Conservation (phyloP, 2,797 vertebrate genomes). For the Enteromius argenteus region DNA sequence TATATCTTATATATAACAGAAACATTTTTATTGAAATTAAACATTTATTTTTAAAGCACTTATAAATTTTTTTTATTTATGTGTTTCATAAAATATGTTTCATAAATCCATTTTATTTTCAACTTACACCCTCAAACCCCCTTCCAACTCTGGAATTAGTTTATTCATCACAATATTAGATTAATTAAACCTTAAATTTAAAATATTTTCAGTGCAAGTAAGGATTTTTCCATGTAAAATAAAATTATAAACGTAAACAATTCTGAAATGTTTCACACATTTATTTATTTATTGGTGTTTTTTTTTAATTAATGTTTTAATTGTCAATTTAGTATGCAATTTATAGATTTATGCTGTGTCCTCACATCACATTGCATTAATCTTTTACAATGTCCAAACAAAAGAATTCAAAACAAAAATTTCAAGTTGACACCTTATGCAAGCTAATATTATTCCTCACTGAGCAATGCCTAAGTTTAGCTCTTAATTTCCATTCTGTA, state of each 20-base stretch:
- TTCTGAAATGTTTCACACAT: neutral
- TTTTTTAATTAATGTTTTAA: neutral
- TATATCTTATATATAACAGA: neutral
- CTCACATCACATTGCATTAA: neutral
- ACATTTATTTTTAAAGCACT: neutral
- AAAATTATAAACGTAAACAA: neutral
- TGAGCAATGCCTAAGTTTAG: neutral
- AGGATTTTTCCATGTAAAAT: neutral
- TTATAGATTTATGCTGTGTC: neutral
- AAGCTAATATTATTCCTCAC: neutral
- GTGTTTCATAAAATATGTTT: conserved; percentile 1
- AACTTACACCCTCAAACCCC: neutral
- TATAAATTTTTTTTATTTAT: neutral
- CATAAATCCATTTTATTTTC: neutral
- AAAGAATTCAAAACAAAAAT: neutral
- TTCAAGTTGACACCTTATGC: neutral
- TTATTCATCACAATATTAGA: neutral
- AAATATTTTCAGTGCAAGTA: neutral
- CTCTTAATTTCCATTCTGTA: neutral
- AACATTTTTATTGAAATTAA: neutral
- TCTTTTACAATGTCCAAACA: neutral
- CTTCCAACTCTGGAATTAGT: neutral
- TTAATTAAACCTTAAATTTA: neutral
- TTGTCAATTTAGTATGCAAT: neutral
- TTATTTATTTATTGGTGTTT: neutral